Evolutionary conservation across 2,797 vertebrate species (phyloP).

Genomic region (Poeciliopsis gracilis): DNA sequence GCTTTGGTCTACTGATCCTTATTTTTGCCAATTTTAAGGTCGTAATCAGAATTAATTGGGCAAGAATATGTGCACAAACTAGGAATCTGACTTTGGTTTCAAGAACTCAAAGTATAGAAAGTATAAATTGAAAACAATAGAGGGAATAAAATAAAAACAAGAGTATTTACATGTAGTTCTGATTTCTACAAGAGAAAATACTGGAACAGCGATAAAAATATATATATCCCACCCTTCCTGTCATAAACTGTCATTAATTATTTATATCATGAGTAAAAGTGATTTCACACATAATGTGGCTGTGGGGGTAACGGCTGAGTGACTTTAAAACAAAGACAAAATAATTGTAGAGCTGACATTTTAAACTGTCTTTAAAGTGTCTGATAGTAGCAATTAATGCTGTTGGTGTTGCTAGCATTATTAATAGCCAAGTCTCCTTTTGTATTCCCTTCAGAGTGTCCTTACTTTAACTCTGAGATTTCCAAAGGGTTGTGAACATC

Average conservation of each 20-base stretch:
- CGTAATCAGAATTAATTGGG: neutral
- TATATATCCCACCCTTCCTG: neutral
- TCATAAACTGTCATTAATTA: neutral
- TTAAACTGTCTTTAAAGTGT: neutral
- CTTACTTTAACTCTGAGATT: neutral
- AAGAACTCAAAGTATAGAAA: neutral
- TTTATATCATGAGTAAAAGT: neutral
- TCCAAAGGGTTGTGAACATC: neutral
- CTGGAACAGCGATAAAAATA: neutral
- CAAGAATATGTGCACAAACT: neutral
- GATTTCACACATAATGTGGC: neutral
- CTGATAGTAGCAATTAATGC: neutral
- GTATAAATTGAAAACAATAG: neutral
- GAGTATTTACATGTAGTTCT: too few relatives aligned
- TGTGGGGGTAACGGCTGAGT: neutral
- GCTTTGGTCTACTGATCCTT: neutral
- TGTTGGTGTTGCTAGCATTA: neutral
- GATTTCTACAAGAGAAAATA: neutral
- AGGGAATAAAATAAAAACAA: neutral
- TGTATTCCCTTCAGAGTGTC: neutral
- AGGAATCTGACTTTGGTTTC: neutral
- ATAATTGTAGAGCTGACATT: neutral
- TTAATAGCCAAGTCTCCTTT: neutral
- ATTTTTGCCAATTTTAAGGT: neutral
- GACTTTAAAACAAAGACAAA: neutral